Evolutionary conservation across 2,113 vertebrate species (phyloP), one percentile per base, ranked within the genome.

Genomic region (Silurus glanis): DNA sequence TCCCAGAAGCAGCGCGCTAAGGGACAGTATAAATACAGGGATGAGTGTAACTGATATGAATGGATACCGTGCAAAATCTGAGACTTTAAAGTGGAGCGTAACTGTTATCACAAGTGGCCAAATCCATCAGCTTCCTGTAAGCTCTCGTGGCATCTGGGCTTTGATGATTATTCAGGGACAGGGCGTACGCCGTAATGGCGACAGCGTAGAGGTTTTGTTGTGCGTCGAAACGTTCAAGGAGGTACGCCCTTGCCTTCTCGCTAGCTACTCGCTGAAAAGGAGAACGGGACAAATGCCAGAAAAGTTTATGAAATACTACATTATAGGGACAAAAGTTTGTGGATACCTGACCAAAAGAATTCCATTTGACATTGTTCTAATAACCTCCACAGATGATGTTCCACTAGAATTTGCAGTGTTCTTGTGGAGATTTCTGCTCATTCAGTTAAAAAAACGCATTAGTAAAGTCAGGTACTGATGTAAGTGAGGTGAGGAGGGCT

Each of bases 111-210:
- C 91, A 91, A 0, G 17, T 83, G 55, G 90, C 90, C 23, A 79
- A 71, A 1, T 21, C 66, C 58, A 78, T 83, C 45, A 92, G 88
- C 66, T 90, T 90, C 55, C 1, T 19, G 16, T 90, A 80, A 28
- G 83, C 88, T 59, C 0, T 37, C 4, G 0, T n/a, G 2, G 89
- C 87, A 9, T 62, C 47, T 0, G 59, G 10, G 45, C 61, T 89
- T 51, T 16, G 19, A 9, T 17, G 80, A 1, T 62, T 66, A 6
- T 85, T 7, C 55, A 92, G 78, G 13, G 84, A 85, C 71, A 91
- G 84, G 3, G 89, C 90, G 5, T 91, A 92, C 10, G 90, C 87
- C 13, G 88, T 85, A 78, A 92, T 90, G 23, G 90, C 90, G n/a
- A 85, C n/a, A 0, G 91, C 75, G 21, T 91, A 92, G 12, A 83